A percentile compares a stretch with the other conserved stretches of the same genome.
phyloP scores from a whole-genome alignment of 2,113 vertebrate species.

The Chaetura pelagica region DNA sequence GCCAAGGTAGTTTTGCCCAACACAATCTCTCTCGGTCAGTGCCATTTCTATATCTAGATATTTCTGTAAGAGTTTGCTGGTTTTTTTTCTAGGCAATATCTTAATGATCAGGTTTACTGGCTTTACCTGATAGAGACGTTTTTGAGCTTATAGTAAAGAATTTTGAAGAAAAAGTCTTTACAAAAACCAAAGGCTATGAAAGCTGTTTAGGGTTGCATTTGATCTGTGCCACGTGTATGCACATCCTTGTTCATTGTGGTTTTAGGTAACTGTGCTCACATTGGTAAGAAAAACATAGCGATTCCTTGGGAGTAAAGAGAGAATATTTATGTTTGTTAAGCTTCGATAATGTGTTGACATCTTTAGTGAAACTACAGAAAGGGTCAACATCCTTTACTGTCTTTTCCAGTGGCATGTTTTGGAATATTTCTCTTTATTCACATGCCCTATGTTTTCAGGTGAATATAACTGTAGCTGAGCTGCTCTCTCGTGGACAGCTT shows the following conservation, averaged over 20 bases:
- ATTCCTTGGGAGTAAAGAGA: background rate
- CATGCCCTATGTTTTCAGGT: slow-evolving; percentile 8
- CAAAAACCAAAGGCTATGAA: background rate
- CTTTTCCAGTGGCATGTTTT: slow-evolving; percentile 11
- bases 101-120: background rate
- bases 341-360: slow-evolving; percentile 18
- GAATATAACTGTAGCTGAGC: background rate
- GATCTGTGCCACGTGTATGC: background rate
- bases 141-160: background rate
- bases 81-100: background rate
- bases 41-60: background rate
- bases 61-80: background rate
- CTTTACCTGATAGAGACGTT: background rate
- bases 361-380: slow-evolving; percentile 9
- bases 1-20: background rate
- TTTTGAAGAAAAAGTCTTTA: background rate
- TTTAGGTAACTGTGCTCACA: background rate
- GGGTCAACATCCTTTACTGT: slow-evolving; percentile 28
- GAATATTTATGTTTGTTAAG: slow-evolving; percentile 8
- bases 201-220: background rate
- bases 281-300: background rate
- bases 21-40: background rate
- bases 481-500: slow-evolving; percentile 4
- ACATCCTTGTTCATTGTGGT: background rate
- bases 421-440: slow-evolving; percentile 9